Evolutionary conservation across 2,888 invertebrate species (phyloP), one percentile per base, ranked within the genome.

Genomic region (Lordiphosa andalusiaca): DNA sequence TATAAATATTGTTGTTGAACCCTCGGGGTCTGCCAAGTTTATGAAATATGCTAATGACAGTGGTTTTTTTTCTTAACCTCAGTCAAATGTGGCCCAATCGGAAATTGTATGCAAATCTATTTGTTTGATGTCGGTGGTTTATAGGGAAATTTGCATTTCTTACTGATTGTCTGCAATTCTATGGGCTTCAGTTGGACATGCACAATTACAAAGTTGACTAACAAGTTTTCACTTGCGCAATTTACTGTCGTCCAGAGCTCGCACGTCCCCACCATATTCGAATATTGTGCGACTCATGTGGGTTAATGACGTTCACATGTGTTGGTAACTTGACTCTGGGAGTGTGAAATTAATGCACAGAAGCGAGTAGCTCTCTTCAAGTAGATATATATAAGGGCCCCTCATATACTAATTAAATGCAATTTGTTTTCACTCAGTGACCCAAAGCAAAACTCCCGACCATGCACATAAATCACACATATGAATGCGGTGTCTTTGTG

Each of bases 391-490:
- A 30, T 44, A 33, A 44, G 16, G 44, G 42, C 23, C 16, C 62
- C 49, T 12, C 25, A 44, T 53, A 44, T 53, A 53, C 70, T 77
- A 84, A 77, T 76, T 76, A 67, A 63, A 77, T 77, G 84, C 77
- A 73, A 77, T 77, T 77, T 81, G 73, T 65, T 84, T 77, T 73
- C 84, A 75, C 64, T 75, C 62, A 65, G 23, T 72, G 69, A 72
- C 71, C 71, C 53, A 36, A 50, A 53, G 46, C 64, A 50, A 23
- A 47, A 53, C 60, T 63, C 63, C 63, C 63, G 63, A 53, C 60
- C 37, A 44, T 16, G 40, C 16, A 25, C 61, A 67, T 67, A 67
- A 67, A 55, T 67, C 67, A 67, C 67, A 67, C 53, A 67, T 41
- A 48, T 53, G 36, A 51, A 39, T 67, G 68, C 65, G 53, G 25